Percentiles rank a stretch among this genome's conserved stretches.
phyloP scores from a whole-genome alignment of 2,888 invertebrate species.

The Erpobdella octoculata region DNA sequence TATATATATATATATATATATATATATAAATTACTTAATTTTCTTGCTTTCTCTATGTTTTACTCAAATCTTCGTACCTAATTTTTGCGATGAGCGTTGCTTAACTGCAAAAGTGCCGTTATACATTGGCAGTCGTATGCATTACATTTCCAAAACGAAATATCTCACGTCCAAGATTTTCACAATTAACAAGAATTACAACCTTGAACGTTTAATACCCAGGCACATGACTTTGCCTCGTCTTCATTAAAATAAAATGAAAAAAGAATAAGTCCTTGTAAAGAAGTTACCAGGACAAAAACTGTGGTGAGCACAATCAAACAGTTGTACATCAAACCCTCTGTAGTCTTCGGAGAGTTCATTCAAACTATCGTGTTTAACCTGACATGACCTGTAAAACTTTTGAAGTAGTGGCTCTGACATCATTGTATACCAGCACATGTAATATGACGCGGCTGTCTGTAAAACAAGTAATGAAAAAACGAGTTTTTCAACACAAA shows the following conservation, averaged over 20 bases:
- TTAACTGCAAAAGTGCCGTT: too few relatives aligned
- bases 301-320: constrained; percentile 42
- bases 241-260: neutral
- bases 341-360: constrained; percentile 6
- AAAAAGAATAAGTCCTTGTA: neutral
- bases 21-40: too few relatives aligned
- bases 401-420: constrained; percentile 34
- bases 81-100: too few relatives aligned
- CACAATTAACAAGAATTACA: neutral
- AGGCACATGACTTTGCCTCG: neutral
- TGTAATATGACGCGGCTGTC: constrained; percentile 42
- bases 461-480: too few relatives aligned
- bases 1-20: too few relatives aligned
- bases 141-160: too few relatives aligned
- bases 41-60: too few relatives aligned
- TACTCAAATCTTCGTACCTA: too few relatives aligned
- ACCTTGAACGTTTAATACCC: neutral
- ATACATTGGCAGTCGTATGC: too few relatives aligned
- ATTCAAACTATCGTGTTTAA: neutral
- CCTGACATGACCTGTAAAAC: constrained; percentile 35
- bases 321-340: constrained; percentile 29
- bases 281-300: constrained; percentile 44
- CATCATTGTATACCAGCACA: constrained; percentile 44
- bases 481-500: too few relatives aligned
- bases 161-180: too few relatives aligned